These are phyloP conservation scores for Sminthurides aquaticus DNA, from an alignment of 2,888 invertebrate species.

Conservation along the genomic window DNA sequence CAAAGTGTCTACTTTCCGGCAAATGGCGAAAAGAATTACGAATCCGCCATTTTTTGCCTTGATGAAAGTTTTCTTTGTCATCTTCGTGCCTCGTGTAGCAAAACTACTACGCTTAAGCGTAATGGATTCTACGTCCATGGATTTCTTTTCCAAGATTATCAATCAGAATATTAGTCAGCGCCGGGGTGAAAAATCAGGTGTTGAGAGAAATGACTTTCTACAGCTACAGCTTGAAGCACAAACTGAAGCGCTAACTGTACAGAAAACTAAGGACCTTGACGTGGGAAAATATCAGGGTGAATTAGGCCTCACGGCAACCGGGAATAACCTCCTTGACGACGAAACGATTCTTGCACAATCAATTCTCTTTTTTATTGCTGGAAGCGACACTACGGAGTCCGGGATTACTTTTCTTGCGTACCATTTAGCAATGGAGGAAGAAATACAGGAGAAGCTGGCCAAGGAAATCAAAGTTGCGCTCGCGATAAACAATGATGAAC, in stretches of 20 bases:
- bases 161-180: neutral
- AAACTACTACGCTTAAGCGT: neutral
- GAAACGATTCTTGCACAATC: neutral
- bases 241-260: conserved; percentile 1
- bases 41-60: neutral
- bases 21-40: neutral
- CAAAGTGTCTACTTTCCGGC: neutral
- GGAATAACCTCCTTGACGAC: neutral
- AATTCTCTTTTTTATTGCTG: neutral
- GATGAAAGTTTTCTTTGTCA: neutral
- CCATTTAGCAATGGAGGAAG: neutral
- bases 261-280: conserved; percentile 1
- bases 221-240: neutral
- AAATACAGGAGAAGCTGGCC: neutral
- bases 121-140: neutral
- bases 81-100: neutral
- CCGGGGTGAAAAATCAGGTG: neutral
- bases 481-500: neutral
- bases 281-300: conserved; percentile 16
- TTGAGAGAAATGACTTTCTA: neutral
- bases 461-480: neutral
- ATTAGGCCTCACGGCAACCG: neutral
- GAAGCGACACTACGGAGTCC: neutral
- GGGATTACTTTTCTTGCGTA: neutral
- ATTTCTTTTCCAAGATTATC: neutral